phyloP scores from a whole-genome alignment of 2,888 invertebrate genomes.

The Syrphus vitripennis region DNA sequence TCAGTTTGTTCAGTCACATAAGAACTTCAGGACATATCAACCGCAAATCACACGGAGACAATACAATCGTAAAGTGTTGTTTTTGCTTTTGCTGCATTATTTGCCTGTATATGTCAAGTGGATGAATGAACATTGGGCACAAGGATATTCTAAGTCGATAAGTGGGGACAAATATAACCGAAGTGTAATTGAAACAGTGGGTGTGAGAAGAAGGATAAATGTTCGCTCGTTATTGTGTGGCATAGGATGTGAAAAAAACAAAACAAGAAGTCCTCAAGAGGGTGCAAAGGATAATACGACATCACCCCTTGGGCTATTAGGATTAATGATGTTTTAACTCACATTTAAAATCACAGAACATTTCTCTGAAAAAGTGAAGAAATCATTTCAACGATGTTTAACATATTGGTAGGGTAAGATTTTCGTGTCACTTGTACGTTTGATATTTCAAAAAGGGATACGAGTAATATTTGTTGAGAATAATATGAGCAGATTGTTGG shows the following conservation, averaged over 20 bases:
- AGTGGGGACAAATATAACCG: conserved; percentile 62
- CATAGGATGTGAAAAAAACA: conserved; percentile 41
- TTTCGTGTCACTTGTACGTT: neutral
- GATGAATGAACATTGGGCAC: conserved; percentile 40
- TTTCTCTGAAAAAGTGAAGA: conserved; percentile 24
- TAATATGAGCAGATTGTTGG: neutral
- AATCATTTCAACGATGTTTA: conserved; percentile 36
- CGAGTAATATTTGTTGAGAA: no score
- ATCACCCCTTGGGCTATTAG: conserved; percentile 57
- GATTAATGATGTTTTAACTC: conserved; percentile 64
- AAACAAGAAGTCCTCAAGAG: conserved; percentile 45
- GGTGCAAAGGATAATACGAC: conserved; percentile 60
- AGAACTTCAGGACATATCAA: conserved; percentile 15
- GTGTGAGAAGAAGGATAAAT: conserved; percentile 45
- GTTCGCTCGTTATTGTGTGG: conserved; percentile 57
- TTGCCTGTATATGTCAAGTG: conserved; percentile 38
- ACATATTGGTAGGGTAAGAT: conserved; percentile 15
- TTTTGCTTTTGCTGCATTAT: conserved; percentile 38
- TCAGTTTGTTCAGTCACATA: conserved; percentile 9
- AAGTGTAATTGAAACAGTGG: conserved; percentile 46
- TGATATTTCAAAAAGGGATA: neutral
- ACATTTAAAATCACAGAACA: conserved; percentile 55
- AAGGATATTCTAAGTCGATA: conserved; percentile 58
- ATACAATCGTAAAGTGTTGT: conserved; percentile 50
- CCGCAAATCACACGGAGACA: conserved; percentile 56